Evolutionary conservation across 2,888 invertebrate genomes (phyloP).

Genomic region (Artemia sinica): DNA sequence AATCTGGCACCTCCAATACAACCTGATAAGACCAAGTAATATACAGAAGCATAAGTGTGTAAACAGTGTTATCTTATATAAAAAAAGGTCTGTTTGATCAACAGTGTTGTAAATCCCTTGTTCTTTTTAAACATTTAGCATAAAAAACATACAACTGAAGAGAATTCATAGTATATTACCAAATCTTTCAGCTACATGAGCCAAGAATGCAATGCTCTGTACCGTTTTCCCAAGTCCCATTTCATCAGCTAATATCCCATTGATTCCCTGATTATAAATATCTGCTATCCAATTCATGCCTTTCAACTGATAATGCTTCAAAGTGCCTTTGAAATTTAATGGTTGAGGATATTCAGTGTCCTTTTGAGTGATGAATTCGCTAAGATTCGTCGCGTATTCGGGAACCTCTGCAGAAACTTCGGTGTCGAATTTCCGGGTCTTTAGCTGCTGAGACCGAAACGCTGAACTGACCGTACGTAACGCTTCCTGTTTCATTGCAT

Average conservation of each 20-base stretch:
- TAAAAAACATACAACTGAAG: too few species aligned
- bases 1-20: too few species aligned
- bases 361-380: background rate
- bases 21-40: too few species aligned
- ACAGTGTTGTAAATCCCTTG: too few species aligned
- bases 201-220: conserved; percentile 84
- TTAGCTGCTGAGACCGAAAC: conserved; percentile 44
- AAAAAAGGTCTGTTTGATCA: too few species aligned
- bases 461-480: conserved; percentile 68
- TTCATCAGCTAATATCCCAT: conserved; percentile 86
- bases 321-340: conserved; percentile 60
- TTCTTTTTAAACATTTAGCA: too few species aligned
- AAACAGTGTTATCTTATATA: too few species aligned
- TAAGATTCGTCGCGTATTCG: conserved; percentile 6
- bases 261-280: conserved; percentile 80
- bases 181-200: conserved; percentile 76
- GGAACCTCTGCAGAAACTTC: conserved; percentile 28
- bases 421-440: conserved; percentile 50
- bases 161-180: conserved; percentile 34
- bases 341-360: conserved; percentile 62
- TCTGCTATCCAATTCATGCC: conserved; percentile 94
- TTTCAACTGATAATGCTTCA: conserved; percentile 82
- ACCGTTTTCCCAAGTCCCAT: conserved; percentile 96
- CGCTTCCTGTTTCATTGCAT: conserved; percentile 59
- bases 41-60: too few species aligned